These are phyloP conservation scores for Halocaridina rubra DNA, from an alignment of 2,888 invertebrate genomes.

Conservation along the genomic window DNA sequence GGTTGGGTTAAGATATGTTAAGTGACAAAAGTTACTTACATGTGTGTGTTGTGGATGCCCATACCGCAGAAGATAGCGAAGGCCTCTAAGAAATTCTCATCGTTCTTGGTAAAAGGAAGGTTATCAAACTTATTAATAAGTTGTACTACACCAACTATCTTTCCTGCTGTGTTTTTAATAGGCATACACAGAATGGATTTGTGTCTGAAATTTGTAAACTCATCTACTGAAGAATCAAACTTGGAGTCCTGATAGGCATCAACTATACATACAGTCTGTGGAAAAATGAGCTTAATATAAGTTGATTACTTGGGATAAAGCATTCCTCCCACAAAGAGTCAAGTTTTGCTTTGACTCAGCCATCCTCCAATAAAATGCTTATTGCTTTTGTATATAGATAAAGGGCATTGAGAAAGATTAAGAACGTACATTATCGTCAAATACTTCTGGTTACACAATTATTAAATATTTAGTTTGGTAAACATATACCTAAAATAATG, in stretches of 20 bases:
- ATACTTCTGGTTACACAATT: too few relatives aligned
- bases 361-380: too few relatives aligned
- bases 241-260: conserved; percentile 89
- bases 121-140: conserved; percentile 93
- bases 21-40: conserved; percentile 72
- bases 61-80: conserved; percentile 98
- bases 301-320: too few relatives aligned
- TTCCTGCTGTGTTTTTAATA: conserved; percentile 90
- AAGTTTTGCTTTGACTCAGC: too few relatives aligned
- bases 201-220: conserved; percentile 84
- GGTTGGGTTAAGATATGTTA: background rate
- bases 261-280: conserved; percentile 88
- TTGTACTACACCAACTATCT: conserved; percentile 93
- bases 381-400: too few relatives aligned
- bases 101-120: conserved; percentile 90
- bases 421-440: too few relatives aligned
- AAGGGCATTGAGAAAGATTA: too few relatives aligned
- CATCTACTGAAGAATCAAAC: conserved; percentile 89
- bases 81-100: conserved; percentile 96
- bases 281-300: conserved; percentile 66
- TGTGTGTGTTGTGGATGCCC: conserved; percentile 96
- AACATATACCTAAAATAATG: too few relatives aligned
- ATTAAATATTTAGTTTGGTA: too few relatives aligned
- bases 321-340: too few relatives aligned
- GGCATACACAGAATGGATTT: conserved; percentile 94